Evolutionary conservation across 1,140 invertebrate species (phyloP), one percentile per base, ranked within the genome.

Genomic region (Saccostrea cuccullata): DNA sequence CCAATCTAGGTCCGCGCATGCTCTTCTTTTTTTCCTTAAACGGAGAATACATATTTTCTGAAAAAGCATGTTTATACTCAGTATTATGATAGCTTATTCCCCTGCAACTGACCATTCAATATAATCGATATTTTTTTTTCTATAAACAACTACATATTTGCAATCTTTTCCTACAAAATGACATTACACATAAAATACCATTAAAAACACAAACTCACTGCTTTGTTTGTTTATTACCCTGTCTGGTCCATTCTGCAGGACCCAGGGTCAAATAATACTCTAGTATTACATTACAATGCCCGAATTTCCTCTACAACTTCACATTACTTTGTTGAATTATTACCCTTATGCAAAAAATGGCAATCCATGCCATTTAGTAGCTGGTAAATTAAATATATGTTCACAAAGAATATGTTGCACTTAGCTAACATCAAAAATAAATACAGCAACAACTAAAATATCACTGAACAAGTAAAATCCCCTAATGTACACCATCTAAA

Each of bases 311-410:
- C 70, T 30, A 77, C 11, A 11, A 30, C 60, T 36, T 77, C 30
- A 64, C 58, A 77, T 36, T 15, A 77, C 60, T 4, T 47, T 47
- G 58, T 64, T 64, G 13, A 64, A 64, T 17, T 77, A 36, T 77
- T 77, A 77, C 70, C 70, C 70, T 77, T 77, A 77, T n/a, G n/a
- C 2, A 30, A 77, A 64, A 17, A 77, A 26, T 36, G 70, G 30
- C 70, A 77, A 77, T 77, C 70, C 11, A 77, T 77, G 70, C 70
- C 70, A 77, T 5, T 26, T 17, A 20, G 30, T 64, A 64, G n/a
- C 58, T 64, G 47, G 47, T 8, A 3, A 47, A 9, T 47, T 47
- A 9, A 64, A n/a, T 20, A 64, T 20, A 64, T 17, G 58, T 64
- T 64, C 17, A n/a, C 58, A 64, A 64, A 64, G 4, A 64, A 20